Evolutionary conservation across 2,888 invertebrate species (phyloP).

Genomic region (Drosophila nr. perissopoda): DNA sequence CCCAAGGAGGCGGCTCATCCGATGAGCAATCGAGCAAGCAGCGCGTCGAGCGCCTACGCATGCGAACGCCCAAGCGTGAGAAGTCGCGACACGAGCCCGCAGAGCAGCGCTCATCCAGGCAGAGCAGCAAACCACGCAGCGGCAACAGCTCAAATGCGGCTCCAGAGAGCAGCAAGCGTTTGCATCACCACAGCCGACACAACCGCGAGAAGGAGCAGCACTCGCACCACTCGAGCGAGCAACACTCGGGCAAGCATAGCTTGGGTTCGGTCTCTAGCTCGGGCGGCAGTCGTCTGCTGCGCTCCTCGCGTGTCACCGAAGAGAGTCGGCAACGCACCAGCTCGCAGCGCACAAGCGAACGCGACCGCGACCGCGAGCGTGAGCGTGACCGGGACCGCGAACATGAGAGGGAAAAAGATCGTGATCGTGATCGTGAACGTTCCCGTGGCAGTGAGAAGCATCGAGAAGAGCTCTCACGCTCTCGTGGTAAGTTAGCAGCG

Average conservation of each 20-base stretch:
- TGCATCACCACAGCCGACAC: constrained; percentile 72
- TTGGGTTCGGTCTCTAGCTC: constrained; percentile 29
- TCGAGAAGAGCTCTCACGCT: constrained; percentile 33
- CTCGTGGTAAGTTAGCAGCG: constrained; percentile 63
- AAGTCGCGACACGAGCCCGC: constrained; percentile 58
- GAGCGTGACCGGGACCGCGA: constrained; percentile 61
- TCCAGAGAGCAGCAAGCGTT: constrained; percentile 58
- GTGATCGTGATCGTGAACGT: constrained; percentile 11
- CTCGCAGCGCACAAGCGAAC: constrained; percentile 53
- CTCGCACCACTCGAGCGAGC: constrained; percentile 39
- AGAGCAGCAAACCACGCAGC: constrained; percentile 53
- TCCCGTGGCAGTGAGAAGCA: constrained; percentile 47
- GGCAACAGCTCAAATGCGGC: constrained; percentile 40
- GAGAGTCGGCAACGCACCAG: constrained; percentile 62
- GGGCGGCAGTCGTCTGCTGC: constrained; percentile 55
- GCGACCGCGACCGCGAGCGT: constrained; percentile 57
- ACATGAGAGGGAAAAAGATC: background rate
- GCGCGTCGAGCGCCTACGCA: constrained; percentile 71
- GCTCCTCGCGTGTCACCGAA: constrained; percentile 65
- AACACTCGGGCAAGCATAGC: constrained; percentile 52
- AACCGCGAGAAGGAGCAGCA: constrained; percentile 40
- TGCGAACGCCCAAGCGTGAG: constrained; percentile 75
- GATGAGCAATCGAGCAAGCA: constrained; percentile 71
- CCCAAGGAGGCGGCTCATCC: constrained; percentile 75
- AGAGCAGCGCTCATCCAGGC: constrained; percentile 46